These are phyloP conservation scores for Neotragus pygmaeus DNA, from an alignment of 2,113 vertebrate genomes.

Conservation along the genomic window DNA sequence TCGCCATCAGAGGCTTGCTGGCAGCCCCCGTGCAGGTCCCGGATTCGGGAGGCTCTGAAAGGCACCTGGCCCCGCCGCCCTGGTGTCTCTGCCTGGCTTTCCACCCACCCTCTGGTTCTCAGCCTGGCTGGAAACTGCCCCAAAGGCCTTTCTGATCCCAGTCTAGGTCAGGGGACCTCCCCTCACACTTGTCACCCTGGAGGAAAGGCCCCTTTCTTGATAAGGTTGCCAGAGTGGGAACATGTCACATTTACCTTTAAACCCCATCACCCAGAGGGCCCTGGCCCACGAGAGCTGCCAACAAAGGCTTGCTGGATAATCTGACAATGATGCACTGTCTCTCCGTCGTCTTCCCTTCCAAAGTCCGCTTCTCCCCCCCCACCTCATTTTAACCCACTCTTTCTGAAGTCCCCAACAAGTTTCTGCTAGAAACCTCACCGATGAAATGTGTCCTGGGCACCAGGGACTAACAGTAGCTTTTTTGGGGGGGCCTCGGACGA, in stretches of 20 bases:
- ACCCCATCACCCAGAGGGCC: neutral
- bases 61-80: accelerated
- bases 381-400: neutral
- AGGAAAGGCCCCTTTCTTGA: neutral
- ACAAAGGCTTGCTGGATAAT: neutral
- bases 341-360: neutral
- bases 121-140: neutral
- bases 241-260: neutral
- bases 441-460: neutral
- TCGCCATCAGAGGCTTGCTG: neutral
- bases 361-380: neutral
- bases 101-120: neutral
- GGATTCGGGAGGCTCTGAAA: neutral
- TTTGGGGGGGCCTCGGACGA: neutral
- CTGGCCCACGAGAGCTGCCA: neutral
- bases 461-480: neutral
- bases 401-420: neutral
- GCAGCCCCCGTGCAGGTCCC: neutral
- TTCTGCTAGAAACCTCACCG: neutral
- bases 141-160: neutral
- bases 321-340: neutral
- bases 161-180: neutral
- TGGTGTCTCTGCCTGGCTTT: neutral
- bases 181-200: neutral
- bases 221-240: neutral